Conservation (phyloP, 1,140 invertebrate species). For the Drosophila littoralis region DNA sequence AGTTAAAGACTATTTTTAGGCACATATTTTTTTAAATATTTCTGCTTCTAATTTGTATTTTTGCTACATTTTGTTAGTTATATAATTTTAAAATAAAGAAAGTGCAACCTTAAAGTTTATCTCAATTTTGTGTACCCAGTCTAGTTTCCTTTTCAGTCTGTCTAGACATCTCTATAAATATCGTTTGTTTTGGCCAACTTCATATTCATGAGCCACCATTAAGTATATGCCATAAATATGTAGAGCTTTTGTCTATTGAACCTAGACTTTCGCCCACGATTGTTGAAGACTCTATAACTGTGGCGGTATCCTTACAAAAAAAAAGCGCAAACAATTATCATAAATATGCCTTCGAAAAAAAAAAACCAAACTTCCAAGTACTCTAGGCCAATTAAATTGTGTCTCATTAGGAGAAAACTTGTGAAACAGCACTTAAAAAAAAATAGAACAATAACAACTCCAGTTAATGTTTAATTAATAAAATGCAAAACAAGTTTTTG, state of each 20-base stretch:
- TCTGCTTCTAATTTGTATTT: no score
- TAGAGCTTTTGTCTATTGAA: constrained; percentile 29
- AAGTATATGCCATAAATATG: constrained; percentile 52
- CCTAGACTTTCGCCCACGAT: constrained; percentile 18
- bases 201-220: constrained; percentile 38
- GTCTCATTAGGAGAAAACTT: constrained; percentile 10
- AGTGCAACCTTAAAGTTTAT: background rate
- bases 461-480: constrained; percentile 71
- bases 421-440: background rate
- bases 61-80: no score
- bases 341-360: constrained; percentile 48
- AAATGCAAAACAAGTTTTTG: constrained; percentile 49
- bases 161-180: constrained; percentile 55
- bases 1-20: no score
- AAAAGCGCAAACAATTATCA: constrained; percentile 51
- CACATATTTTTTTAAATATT: no score
- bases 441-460: constrained; percentile 25
- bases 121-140: background rate
- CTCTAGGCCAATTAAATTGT: constrained; percentile 50
- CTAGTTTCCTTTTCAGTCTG: constrained; percentile 12
- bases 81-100: no score
- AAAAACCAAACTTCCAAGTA: constrained; percentile 18
- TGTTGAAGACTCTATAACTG: background rate
- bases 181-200: constrained; percentile 14
- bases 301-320: background rate